Percentiles rank a stretch among this genome's conserved stretches.
Conservation (phyloP, 2,797 vertebrate genomes). For the Poecilia picta region DNA sequence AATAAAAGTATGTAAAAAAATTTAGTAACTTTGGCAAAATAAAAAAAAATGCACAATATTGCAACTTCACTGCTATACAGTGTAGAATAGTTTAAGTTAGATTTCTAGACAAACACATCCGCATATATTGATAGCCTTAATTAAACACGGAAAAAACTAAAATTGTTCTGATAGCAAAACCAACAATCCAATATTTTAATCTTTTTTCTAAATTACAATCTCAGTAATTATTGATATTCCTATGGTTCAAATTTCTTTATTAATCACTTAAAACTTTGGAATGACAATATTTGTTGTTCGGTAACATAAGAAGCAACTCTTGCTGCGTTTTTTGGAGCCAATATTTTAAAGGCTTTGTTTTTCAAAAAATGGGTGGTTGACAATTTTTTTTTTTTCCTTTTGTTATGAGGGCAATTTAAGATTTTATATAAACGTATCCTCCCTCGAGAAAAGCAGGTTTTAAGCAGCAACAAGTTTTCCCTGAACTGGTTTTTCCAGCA, state of each 20-base stretch:
- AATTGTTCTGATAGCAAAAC: neutral
- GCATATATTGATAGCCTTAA: neutral
- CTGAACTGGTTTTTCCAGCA: neutral
- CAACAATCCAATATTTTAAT: neutral
- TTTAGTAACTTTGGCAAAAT: no score
- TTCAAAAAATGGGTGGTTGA: neutral
- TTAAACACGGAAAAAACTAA: neutral
- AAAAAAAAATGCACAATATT: neutral
- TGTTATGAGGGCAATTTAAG: neutral
- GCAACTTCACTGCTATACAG: neutral
- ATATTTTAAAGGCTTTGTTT: neutral
- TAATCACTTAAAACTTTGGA: neutral
- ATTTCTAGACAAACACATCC: neutral
- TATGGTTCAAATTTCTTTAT: neutral
- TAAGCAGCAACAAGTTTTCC: neutral
- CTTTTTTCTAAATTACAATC: neutral
- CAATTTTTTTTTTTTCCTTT: neutral
- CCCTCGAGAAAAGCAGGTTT: neutral
- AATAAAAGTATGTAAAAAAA: no score
- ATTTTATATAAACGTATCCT: neutral
- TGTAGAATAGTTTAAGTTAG: neutral
- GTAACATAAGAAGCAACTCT: neutral
- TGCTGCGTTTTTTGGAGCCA: neutral
- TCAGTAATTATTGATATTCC: neutral
- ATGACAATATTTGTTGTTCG: neutral